Evolutionary conservation across 2,113 vertebrate species (phyloP), one percentile per base, ranked within the genome.

Genomic region (Triplophysa dalaica): DNA sequence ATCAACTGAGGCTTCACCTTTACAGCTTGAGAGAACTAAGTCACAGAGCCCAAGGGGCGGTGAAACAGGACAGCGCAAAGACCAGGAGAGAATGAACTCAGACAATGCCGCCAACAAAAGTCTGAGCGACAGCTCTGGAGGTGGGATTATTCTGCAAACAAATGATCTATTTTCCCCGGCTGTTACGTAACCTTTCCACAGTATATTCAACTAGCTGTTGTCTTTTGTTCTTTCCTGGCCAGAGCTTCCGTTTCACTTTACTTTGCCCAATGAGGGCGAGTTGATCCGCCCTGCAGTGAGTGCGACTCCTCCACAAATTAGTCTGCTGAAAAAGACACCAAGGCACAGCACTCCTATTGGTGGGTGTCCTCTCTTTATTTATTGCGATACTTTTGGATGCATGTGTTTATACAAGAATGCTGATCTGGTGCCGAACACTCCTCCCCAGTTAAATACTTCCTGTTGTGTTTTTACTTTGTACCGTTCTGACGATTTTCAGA

Each of bases 261-360:
- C 94, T 14, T 92, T 97, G 81, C 95, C 93, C 0, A 98, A 96
- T 91, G 96, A 98, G 85, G 93, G 94, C 5, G 95, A 96, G 64
- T 77, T 90, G 85, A 94, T 97, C 69, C 94, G 93, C 81, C 94
- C 95, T 4, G 83, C 91, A 67, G 90, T 91, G 6, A 93, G 89
- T 26, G 72, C 90, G 80, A 97, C 97, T 0, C 95, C 97, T 8
- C 95, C 95, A 75, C 91, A 94, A 22, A 89, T 92, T 87, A 93
- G 86, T 70, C 95, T 95, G 80, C 91, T 98, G 83, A 97, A 98
- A 90, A 93, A 94, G 90, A 94, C 94, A 8, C 94, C 94, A 56
- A 94, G 96, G 84, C 97, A 99, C 94, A 99, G 97, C 93, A 99
- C 98, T 73, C 97, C 98, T 63, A 98, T 98, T 70, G 96, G 98